phyloP scores from a whole-genome alignment of 2,888 invertebrate genomes.

The Ceramica pisi region DNA sequence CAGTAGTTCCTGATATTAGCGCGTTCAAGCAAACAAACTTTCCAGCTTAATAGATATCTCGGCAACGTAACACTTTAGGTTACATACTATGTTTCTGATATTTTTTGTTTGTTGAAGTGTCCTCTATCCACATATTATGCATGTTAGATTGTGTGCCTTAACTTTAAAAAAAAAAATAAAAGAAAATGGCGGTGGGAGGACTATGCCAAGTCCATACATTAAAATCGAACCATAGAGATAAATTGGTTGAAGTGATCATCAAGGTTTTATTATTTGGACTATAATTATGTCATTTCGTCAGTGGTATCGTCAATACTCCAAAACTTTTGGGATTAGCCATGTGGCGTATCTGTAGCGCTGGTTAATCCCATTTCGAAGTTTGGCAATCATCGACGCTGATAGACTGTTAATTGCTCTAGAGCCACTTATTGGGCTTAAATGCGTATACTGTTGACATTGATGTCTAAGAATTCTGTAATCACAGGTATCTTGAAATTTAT shows the following conservation, averaged over 20 bases:
- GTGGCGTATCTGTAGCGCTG: not conserved
- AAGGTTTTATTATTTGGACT: not conserved
- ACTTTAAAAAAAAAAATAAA: too few relatives aligned
- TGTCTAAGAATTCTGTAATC: not conserved
- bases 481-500: not conserved
- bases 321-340: not conserved
- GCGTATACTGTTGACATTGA: not conserved
- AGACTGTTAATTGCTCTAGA: not conserved
- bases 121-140: too few relatives aligned
- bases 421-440: not conserved
- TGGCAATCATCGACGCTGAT: not conserved
- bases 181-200: too few relatives aligned
- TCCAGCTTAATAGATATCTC: too few relatives aligned
- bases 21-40: too few relatives aligned
- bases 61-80: too few relatives aligned
- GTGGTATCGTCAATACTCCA: not conserved
- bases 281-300: not conserved
- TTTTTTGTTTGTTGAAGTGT: too few relatives aligned
- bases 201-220: too few relatives aligned
- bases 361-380: not conserved
- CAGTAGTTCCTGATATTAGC: too few relatives aligned
- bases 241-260: not conserved
- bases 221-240: too few relatives aligned
- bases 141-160: too few relatives aligned
- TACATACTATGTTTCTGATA: too few relatives aligned